Base-by-base conservation (phyloP, 1,140 invertebrate species). In the Dendroctonus valens region DNA sequence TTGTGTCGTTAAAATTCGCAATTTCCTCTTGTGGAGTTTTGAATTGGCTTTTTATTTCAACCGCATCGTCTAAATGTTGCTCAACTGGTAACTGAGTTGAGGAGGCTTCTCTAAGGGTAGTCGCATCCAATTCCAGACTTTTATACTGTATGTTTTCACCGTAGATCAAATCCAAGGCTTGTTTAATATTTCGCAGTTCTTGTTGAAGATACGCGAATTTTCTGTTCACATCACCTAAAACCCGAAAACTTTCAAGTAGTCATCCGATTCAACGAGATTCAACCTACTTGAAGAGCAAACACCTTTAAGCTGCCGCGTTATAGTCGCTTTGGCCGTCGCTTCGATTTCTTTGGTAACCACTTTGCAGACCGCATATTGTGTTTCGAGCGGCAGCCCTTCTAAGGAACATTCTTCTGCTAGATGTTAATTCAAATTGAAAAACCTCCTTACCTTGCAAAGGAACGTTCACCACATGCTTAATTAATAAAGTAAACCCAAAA, bases 281-380 rank as follows among this genome's bases (percentile, higher is more conserved):
- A 68, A 69, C 77, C 79, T 73, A 82, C 82, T 81, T 5, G 80
- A 79, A 44, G 82, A 83, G 58, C 81, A 83, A 51, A 84, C 82
- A 63, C 82, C 82, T 70, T 82, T 81, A 4, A 84, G 70, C 61
- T 82, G 74, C 68, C 82, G 77, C 0, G 81, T 82, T 41, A 83
- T 81, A 5, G 83, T 82, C 3, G 82, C 82, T 68, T 84, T 84
- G 9, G 83, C 83, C 0, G 81, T 80, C 6, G 83, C 81, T 70
- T 84, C 80, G 37, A 83, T 76, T 64, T 83, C 81, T 39, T 80
- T 77, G 0, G 82, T 82, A 51, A 75, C 78, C 14, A 84, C 80
- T 44, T 80, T 80, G 68, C 83, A 84, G 75, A 81, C 80, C 3
- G 83, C 82, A 41, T 82, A 79, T 68, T 80, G 76, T 8, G 72